A percentile compares a stretch with the other conserved stretches of the same genome.
Evolutionary conservation across 2,113 vertebrate species (phyloP).

Genomic region (Sterrhoptilus dennistouni): DNA sequence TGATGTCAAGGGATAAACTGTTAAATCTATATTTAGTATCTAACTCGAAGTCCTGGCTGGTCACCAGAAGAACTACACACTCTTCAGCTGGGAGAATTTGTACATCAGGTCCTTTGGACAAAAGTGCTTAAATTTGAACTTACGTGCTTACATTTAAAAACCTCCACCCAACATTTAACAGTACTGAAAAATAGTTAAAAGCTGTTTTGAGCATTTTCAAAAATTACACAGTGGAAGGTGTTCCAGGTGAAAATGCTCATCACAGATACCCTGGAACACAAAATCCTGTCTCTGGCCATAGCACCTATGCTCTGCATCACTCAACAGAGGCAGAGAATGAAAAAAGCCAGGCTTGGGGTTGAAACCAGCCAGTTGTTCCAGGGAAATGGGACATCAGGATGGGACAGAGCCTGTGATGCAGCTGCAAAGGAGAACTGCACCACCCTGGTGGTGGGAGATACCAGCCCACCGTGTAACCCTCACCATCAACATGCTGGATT

Average conservation of each 20-base stretch:
- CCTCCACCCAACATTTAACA: not conserved
- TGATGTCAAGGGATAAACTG: slow-evolving; percentile 8
- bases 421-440: not conserved
- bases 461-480: not conserved
- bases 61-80: not conserved
- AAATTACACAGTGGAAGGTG: not conserved
- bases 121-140: not conserved
- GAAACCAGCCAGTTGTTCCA: not conserved
- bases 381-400: not conserved
- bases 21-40: slow-evolving; percentile 39
- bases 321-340: not conserved
- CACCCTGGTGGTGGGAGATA: not conserved
- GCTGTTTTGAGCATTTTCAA: not conserved
- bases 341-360: not conserved
- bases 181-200: not conserved
- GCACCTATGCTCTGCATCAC: not conserved
- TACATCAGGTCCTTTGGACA: not conserved
- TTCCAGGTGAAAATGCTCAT: not conserved
- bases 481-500: not conserved
- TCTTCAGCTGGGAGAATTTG: not conserved
- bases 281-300: not conserved
- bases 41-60: not conserved
- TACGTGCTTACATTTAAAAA: not conserved
- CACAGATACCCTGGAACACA: not conserved
- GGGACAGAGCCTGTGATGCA: not conserved